These are phyloP conservation scores for Cryptomyrus ogoouensis DNA, from an alignment of 2,113 vertebrate species.

Conservation along the genomic window DNA sequence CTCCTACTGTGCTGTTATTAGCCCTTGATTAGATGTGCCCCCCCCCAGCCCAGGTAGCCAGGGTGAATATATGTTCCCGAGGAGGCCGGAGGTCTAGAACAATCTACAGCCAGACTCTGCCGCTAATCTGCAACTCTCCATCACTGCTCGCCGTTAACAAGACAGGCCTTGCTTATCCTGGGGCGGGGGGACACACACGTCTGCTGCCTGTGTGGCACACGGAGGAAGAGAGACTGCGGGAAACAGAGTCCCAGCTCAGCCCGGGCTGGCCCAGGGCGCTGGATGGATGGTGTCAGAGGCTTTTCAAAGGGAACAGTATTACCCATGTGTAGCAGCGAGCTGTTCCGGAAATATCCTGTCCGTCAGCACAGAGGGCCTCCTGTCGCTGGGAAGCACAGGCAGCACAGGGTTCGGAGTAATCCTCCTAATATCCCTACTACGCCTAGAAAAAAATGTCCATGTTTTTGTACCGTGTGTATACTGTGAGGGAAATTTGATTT, in stretches of 20 bases:
- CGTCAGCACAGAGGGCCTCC: not conserved
- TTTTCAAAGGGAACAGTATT: constrained; percentile 30
- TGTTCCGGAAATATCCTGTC: constrained; percentile 15
- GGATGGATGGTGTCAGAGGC: constrained; percentile 27
- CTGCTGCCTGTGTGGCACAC: not conserved
- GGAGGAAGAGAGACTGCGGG: not conserved
- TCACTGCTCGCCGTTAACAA: constrained; percentile 81
- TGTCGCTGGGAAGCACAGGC: not conserved
- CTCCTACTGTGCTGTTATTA: constrained; percentile 92
- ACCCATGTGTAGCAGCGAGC: constrained; percentile 24
- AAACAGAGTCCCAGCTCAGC: constrained; percentile 36
- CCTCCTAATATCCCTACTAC: not conserved
- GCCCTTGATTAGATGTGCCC: constrained; percentile 92
- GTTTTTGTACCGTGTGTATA: not conserved
- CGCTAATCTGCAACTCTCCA: constrained; percentile 79
- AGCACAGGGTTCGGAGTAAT: not conserved
- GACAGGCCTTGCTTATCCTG: constrained; percentile 69
- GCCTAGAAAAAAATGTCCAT: not conserved
- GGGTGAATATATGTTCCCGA: constrained; percentile 86
- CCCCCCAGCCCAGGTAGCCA: constrained; percentile 50
- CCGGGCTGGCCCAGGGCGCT: not conserved
- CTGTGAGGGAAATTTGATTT: not conserved
- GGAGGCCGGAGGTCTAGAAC: constrained; percentile 79
- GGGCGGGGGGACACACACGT: not conserved
- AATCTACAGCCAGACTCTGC: constrained; percentile 72